These are phyloP conservation scores for Stegodyphus dumicola DNA, from an alignment of 1,140 invertebrate genomes.

Conservation along the genomic window DNA sequence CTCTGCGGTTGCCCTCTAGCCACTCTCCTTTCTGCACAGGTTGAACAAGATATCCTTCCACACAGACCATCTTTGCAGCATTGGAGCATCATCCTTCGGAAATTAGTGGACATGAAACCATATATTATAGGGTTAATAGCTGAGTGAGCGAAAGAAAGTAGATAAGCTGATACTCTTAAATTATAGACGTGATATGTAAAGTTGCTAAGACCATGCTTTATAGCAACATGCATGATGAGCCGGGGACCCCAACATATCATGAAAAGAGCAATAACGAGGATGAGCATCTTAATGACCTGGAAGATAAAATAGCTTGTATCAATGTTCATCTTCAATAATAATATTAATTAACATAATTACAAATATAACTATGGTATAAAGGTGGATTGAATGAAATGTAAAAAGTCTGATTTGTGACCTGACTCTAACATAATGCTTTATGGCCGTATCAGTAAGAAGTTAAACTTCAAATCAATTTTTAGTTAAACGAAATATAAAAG, in stretches of 20 bases:
- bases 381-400: no score
- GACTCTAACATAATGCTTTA: no score
- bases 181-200: constrained; percentile 63
- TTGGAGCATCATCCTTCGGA: constrained; percentile 68
- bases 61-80: constrained; percentile 47
- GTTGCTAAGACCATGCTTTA: constrained; percentile 64
- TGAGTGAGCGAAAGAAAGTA: constrained; percentile 67
- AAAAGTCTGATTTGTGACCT: no score
- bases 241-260: constrained; percentile 72
- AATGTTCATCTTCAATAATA: no score
- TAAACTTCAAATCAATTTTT: no score
- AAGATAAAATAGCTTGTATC: no score
- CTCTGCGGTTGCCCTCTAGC: not conserved
- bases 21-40: not conserved
- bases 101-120: constrained; percentile 72
- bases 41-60: constrained; percentile 1
- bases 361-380: no score
- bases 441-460: no score
- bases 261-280: constrained; percentile 71
- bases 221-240: constrained; percentile 68
- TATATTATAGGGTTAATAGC: constrained; percentile 73
- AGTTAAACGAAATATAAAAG: no score
- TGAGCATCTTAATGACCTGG: constrained; percentile 72
- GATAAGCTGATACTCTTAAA: constrained; percentile 62
- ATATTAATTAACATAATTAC: no score